Evolutionary conservation across 2,113 vertebrate genomes (phyloP), one percentile per base, ranked within the genome.

Genomic region (Anas platyrhynchos): DNA sequence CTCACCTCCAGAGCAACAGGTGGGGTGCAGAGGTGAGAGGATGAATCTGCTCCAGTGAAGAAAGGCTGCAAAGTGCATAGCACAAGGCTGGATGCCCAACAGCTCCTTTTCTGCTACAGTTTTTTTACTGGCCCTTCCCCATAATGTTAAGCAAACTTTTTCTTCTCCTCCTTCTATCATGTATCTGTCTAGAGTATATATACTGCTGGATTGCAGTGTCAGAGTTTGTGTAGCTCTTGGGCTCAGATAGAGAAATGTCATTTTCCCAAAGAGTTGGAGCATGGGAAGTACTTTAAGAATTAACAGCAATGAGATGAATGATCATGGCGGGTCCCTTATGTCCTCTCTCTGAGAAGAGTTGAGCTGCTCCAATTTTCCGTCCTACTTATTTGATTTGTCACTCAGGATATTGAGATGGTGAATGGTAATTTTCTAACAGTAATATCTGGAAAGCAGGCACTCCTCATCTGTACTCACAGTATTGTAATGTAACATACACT

Each of bases 361-460:
- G 67, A 67, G 27, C 36, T 84, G 68, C 65, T 95, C 86, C 68
- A 92, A 8, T 43, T 92, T 73, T 93, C 86, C 83, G 76, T 48
- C 69, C 86, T 78, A 78, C 67, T 95, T 94, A 91, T 85, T 69
- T 86, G 31, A 91, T 83, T 94, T 89, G 10, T 48, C 34, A 38
- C 17, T 62, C 59, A 74, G 27, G 52, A 13, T 67, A 72, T 20
- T 21, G 31, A 76, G 55, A 14, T 61, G 16, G 31, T 9, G 46
- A 88, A 21, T 14, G 59, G 29, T 43, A 68, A 63, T 59, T 63
- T 80, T 75, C 26, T 84, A 25, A 56, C 9, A 73, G 48, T 18
- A 58, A 12, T 50, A 46, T 23, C 14, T 62, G 34, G 16, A 77
- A 84, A 61, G 44, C 11, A 43, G 16, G 3, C 8, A 10, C 6